Base-by-base conservation (phyloP, 2,888 invertebrate species). In the Eristalinus aeneus region DNA sequence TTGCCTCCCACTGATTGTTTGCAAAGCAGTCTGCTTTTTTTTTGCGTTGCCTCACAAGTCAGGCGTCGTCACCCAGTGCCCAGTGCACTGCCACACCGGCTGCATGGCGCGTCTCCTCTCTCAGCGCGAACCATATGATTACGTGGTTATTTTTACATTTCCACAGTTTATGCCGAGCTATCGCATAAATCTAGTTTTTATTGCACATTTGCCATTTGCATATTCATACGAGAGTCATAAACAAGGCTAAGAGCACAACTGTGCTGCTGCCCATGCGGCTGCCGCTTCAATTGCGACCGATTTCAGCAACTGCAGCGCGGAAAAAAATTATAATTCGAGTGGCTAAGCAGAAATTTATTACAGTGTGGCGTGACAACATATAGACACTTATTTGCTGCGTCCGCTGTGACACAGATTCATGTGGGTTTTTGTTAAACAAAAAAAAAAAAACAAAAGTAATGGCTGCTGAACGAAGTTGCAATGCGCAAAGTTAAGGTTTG, bases 141-240 rank as follows among this genome's bases (percentile, higher is more conserved):
- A 80, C 56, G 80, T 71, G 32, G 46, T 76, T 84, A 85, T 85
- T 85, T 85, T 77, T 76, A 73, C 71, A 73, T 81, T 76, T 76
- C 27, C 63, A 77, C 72, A 85, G 76, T 85, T 82, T 86, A 86
- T 82, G 67, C 61, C 74, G 39, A 61, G 61, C 82, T 74, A 77
- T 78, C 74, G 71, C 77, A 74, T 82, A 82, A 86, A 86, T 86
- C 82, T 86, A 74, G 69, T 71, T 86, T 82, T 82, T 86, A 86
- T 86, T 86, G 74, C 82, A 74, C 82, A 73, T 84, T 84, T 83
- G 83, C 68, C 63, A 86, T 86, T 81, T 82, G 82, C 82, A 82
- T 74, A 86, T 74, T 68, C 73, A 77, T 81, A 46, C 36, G 53
- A 60, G 67, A 46, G 16, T 61, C 60, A 65, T 71, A 71, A 78